Evolutionary conservation across 1,140 invertebrate species (phyloP), one percentile per base, ranked within the genome.

Genomic region (Latrodectus geometricus): DNA sequence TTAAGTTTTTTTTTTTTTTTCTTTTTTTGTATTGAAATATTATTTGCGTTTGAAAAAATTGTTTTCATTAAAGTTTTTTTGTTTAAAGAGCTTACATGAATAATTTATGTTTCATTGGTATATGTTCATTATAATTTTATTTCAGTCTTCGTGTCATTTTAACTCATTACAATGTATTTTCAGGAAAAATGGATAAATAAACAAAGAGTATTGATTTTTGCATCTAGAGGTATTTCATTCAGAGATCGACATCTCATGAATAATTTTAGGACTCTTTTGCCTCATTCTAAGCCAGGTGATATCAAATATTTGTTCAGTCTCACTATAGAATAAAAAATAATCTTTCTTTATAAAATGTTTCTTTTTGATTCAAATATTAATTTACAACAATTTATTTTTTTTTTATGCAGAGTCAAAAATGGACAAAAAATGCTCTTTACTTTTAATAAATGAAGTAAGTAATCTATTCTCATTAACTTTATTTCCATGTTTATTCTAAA

Each of bases 201-300:
- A 90, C 96, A 99, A 91, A 92, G 98, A 88, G 95, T 99, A 12
- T 91, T 99, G 23, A 94, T 99, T 4, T 96, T 99, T 91, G 95
- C 95, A 65, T 96, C 97, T 7, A 93, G 98, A 89, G 98, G 98
- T 56, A 98, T 99, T 21, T 95, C 94, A 88, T 94, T 95, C 89
- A 93, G 96, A 74, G 95, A 97, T 91, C 94, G 98, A 5, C 98
- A 99, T 92, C 91, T 99, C 5, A 98, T 99, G 97, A 95, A 96
- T 89, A 97, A 99, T 91, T 91, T 99, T 1, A 95, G 96, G 90
- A 95, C 93, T 87, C 89, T 99, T 3, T 95, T 99, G 95, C 98
- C 98, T 0, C 98, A 99, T 91, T 95, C 97, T 87, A 96, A 97
- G 91, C 90, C 95, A 77, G 92, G 92, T 91, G 88, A 70, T 54